Base-by-base conservation (phyloP, 2,797 vertebrate genomes). In the Trematomus bernacchii region DNA sequence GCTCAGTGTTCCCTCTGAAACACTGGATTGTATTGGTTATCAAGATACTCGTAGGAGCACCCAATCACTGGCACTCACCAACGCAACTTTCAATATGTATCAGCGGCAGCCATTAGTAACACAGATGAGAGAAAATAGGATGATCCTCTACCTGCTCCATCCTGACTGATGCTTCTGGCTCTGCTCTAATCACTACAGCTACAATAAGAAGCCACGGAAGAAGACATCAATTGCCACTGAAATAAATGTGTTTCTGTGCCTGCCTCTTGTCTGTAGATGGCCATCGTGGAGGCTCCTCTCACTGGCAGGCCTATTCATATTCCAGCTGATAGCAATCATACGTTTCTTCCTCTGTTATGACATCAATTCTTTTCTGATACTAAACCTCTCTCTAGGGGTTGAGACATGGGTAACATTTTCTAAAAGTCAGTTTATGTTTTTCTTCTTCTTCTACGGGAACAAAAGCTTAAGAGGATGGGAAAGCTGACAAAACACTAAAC, bases 141-240 rank as follows among this genome's bases (percentile, higher is more conserved):
- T 37, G 58, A 79, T 46, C 14, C 21, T 76, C 65, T 54, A 59
- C 66, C 65, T 67, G 42, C 63, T 19, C 43, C 72, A 73, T 57
- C 57, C 76, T 53, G 37, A 44, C 74, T 71, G 78, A 69, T 79
- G 77, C 37, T 66, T 69, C 86, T 82, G 84, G 55, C 73, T 58
- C 69, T 67, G 57, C 79, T 87, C 69, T 90, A 91, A 93, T 92
- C 89, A 90, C 75, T 66, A 72, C 68, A 44, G 65, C 63, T 60
- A 84, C 70, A 82, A 81, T 66, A 73, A 78, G 76, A 87, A 79
- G 37, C 63, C 0, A 2, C 40, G 21, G 69, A 74, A 77, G 72
- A 77, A 10, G n/a, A 48, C 62, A 65, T 40, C 40, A 52, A 65
- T 59, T 60, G 51, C 78, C 52, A 37, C 70, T 54, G 75, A 81